These are phyloP conservation scores for Caenorhabditis tropicalis DNA, from an alignment of 1,140 invertebrate species.

Conservation along the genomic window DNA sequence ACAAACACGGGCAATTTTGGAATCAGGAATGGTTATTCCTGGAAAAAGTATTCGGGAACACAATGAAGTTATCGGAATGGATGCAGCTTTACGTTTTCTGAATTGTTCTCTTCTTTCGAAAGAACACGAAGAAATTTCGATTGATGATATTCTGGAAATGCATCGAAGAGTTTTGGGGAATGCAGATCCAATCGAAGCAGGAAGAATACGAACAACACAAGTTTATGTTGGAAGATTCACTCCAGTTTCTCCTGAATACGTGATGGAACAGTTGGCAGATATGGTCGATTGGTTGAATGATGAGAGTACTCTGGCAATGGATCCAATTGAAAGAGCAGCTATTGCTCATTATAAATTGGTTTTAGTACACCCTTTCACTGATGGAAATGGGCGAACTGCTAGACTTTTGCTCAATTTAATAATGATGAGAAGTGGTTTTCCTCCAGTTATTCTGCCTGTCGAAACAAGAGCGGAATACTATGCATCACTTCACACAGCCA, in stretches of 20 bases:
- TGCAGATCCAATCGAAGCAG: constrained; percentile 77
- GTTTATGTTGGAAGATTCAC: constrained; percentile 66
- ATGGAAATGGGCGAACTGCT: constrained; percentile 87
- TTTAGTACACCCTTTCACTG: constrained; percentile 74
- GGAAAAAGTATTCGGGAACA: constrained; percentile 89
- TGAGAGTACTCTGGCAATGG: constrained; percentile 82
- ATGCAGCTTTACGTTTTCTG: constrained; percentile 92
- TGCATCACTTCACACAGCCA: constrained; percentile 85
- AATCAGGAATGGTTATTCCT: constrained; percentile 88
- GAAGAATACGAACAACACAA: constrained; percentile 73
- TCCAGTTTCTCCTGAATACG: constrained; percentile 78
- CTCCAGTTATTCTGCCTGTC: constrained; percentile 84
- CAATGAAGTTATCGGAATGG: constrained; percentile 91
- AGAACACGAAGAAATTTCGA: constrained; percentile 75
- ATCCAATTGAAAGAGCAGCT: constrained; percentile 89
- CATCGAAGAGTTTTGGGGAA: constrained; percentile 90
- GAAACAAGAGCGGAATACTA: constrained; percentile 83
- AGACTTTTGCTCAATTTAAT: constrained; percentile 93
- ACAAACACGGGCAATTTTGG: constrained; percentile 86
- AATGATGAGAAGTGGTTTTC: constrained; percentile 95
- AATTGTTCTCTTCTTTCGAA: constrained; percentile 83
- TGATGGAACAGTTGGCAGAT: constrained; percentile 84
- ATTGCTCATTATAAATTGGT: constrained; percentile 92
- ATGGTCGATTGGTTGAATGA: constrained; percentile 88
- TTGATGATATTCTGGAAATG: constrained; percentile 89